Evolutionary conservation across 2,113 vertebrate species (phyloP).

Genomic region (Hippopotamus amphibius): DNA sequence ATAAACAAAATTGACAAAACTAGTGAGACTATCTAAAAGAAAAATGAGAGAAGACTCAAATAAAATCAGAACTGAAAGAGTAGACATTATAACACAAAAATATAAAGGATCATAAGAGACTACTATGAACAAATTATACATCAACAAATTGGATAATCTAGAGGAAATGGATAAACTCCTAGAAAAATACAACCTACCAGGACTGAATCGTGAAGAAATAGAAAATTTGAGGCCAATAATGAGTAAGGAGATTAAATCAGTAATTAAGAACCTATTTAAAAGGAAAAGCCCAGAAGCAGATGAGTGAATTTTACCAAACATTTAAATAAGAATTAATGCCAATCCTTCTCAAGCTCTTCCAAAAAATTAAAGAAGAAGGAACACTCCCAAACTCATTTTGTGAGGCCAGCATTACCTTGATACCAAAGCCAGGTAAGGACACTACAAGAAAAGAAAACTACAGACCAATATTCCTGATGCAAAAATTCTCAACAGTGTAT

Average conservation of each 20-base stretch:
- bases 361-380: neutral
- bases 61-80: neutral
- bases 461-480: neutral
- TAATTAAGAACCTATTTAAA: neutral
- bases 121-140: neutral
- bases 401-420: neutral
- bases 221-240: neutral
- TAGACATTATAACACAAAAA: neutral
- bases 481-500: neutral
- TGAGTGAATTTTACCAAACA: neutral
- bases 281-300: neutral
- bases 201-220: neutral
- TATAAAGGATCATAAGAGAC: neutral
- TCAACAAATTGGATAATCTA: neutral
- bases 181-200: neutral
- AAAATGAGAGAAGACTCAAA: neutral
- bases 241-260: neutral
- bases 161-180: neutral
- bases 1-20: neutral
- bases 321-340: neutral
- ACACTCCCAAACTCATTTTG: neutral
- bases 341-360: neutral
- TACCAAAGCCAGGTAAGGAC: neutral
- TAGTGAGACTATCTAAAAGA: neutral
- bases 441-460: neutral